These are phyloP conservation scores for Eidolon helvum DNA, from an alignment of 2,113 vertebrate genomes.

Conservation along the genomic window DNA sequence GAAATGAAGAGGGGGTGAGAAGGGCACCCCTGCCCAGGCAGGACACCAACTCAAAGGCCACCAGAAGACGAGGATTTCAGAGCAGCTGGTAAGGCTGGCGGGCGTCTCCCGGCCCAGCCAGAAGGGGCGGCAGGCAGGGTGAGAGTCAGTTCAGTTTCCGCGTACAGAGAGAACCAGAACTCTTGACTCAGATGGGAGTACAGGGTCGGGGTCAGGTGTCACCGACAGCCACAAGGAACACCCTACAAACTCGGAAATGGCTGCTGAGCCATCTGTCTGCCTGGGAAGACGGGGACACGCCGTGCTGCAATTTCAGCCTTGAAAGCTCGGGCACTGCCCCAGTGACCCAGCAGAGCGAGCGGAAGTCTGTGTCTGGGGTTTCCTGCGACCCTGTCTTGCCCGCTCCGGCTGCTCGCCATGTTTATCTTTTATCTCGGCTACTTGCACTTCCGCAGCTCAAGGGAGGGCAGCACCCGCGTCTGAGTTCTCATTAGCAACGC, in stretches of 20 bases:
- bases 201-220: background rate
- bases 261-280: background rate
- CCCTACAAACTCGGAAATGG: background rate
- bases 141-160: fast-evolving
- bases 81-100: fast-evolving
- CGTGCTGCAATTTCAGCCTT: background rate
- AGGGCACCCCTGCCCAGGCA: fast-evolving
- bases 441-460: background rate
- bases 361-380: background rate
- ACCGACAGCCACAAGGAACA: background rate
- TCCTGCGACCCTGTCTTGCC: too few species aligned
- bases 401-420: background rate
- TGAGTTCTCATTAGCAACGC: background rate
- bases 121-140: fast-evolving
- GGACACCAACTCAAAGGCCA: background rate
- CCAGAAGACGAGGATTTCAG: background rate
- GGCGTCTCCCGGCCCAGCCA: fast-evolving
- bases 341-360: background rate
- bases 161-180: background rate
- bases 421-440: fast-evolving
- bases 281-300: background rate
- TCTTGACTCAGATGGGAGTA: background rate
- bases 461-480: background rate
- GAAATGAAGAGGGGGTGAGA: background rate
- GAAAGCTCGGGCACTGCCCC: background rate